Conservation (phyloP, 2,888 invertebrate genomes). For the Strigamia transsilvanica region DNA sequence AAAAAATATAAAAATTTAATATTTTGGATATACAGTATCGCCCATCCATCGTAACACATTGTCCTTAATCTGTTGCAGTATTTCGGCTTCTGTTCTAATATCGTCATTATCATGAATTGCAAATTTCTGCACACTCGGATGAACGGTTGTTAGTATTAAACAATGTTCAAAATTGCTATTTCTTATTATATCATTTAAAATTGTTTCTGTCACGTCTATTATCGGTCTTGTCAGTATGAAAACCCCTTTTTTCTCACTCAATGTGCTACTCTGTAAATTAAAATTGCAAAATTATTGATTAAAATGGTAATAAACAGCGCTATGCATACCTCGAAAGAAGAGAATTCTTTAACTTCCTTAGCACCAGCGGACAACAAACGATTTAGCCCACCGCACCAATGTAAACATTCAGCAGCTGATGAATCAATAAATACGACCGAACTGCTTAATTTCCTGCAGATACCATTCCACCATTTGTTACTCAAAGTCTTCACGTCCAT, state of each 20-base stretch:
- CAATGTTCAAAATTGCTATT: slow-evolving; percentile 72
- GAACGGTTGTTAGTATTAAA: slow-evolving; percentile 70
- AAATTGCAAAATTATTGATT: neutral
- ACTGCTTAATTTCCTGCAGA: slow-evolving; percentile 71
- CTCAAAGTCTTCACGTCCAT: slow-evolving; percentile 20
- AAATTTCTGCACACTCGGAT: slow-evolving; percentile 69
- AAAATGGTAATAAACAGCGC: neutral
- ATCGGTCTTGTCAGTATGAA: slow-evolving; percentile 71
- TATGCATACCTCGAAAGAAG: slow-evolving; percentile 69
- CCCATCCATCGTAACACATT: slow-evolving; percentile 70
- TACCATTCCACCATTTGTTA: slow-evolving; percentile 71
- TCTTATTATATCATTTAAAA: slow-evolving; percentile 70
- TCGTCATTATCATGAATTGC: slow-evolving; percentile 63
- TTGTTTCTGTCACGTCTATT: slow-evolving; percentile 68
- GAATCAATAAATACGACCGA: slow-evolving; percentile 74
- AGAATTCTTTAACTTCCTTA: slow-evolving; percentile 71
- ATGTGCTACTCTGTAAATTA: neutral
- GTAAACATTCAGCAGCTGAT: slow-evolving; percentile 72
- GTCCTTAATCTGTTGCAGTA: slow-evolving; percentile 65
- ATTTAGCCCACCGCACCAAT: slow-evolving; percentile 73
- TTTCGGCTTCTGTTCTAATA: slow-evolving; percentile 62
- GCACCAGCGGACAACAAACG: slow-evolving; percentile 70
- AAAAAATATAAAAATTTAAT: neutral
- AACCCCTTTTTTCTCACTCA: slow-evolving; percentile 66
- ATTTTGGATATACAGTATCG: slow-evolving; percentile 66